Evolutionary conservation across 2,888 invertebrate genomes (phyloP).

Genomic region (Drosophila lutescens): DNA sequence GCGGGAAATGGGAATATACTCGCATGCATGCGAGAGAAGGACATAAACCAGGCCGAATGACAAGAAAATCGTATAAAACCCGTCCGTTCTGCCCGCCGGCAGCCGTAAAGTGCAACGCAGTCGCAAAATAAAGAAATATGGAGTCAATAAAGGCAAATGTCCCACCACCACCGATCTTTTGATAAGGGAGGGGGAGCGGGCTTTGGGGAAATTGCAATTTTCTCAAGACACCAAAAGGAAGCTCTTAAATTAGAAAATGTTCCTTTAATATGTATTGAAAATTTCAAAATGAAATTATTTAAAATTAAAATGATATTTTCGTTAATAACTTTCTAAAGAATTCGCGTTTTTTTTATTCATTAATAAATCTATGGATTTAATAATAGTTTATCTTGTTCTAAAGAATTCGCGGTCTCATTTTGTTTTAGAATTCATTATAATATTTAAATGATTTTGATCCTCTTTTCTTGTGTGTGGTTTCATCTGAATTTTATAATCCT

Average conservation of each 20-base stretch:
- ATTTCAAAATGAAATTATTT: too few relatives aligned
- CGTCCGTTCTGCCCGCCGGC: constrained; percentile 24
- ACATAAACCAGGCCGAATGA: constrained; percentile 45
- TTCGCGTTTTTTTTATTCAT: too few relatives aligned
- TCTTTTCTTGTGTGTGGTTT: too few relatives aligned
- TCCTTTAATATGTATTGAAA: background rate
- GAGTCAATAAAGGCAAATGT: constrained; percentile 32
- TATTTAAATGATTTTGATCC: too few relatives aligned
- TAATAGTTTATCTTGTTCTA: too few relatives aligned
- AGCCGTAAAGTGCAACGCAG: constrained; percentile 40
- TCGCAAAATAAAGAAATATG: constrained; percentile 39
- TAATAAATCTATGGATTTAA: too few relatives aligned
- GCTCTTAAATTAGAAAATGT: background rate
- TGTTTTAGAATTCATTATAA: too few relatives aligned
- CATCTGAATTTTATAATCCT: constrained; percentile 5
- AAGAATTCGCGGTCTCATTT: too few relatives aligned
- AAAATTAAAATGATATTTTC: too few relatives aligned
- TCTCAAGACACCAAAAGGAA: constrained; percentile 23
- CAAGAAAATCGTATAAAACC: constrained; percentile 47
- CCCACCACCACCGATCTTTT: constrained; percentile 2
- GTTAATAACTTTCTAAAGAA: too few relatives aligned
- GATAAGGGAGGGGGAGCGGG: constrained; percentile 7
- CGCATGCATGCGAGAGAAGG: constrained; percentile 29
- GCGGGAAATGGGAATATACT: background rate
- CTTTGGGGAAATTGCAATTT: constrained; percentile 13